phyloP scores from a whole-genome alignment of 1,140 invertebrate genomes.

The Drosophila funebris region DNA sequence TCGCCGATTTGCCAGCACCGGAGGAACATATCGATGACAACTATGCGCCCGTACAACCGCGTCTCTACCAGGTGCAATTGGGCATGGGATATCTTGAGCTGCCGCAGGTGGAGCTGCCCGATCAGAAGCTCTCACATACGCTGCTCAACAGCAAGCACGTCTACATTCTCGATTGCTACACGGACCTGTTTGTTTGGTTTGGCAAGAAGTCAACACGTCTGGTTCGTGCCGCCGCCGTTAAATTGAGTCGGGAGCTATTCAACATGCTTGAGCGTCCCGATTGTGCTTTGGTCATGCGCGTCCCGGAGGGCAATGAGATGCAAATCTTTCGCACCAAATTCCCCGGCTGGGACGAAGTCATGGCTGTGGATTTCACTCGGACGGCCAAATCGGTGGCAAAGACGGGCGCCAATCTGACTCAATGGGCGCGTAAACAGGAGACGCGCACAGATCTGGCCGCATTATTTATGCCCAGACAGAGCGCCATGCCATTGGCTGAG shows the following conservation, averaged over 20 bases:
- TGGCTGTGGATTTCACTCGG: constrained; percentile 99
- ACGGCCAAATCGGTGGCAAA: constrained; percentile 98
- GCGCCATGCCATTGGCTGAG: constrained; percentile 92
- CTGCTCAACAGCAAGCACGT: constrained; percentile 96
- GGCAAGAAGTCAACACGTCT: constrained; percentile 98
- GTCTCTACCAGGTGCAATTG: constrained; percentile 96
- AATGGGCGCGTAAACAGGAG: constrained; percentile 96
- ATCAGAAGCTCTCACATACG: constrained; percentile 89
- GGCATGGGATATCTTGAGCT: constrained; percentile 99
- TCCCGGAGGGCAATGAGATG: constrained; percentile 93
- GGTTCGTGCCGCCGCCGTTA: constrained; percentile 97
- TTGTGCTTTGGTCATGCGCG: constrained; percentile 94
- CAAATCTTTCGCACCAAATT: constrained; percentile 99
- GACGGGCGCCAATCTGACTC: constrained; percentile 97
- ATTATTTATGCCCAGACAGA: constrained; percentile 97
- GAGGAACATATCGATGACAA: constrained; percentile 91
- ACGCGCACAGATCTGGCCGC: constrained; percentile 96
- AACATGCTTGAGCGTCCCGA: constrained; percentile 95
- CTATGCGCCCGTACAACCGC: constrained; percentile 90
- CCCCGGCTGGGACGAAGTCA: constrained; percentile 98
- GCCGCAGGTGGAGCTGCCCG: constrained; percentile 95
- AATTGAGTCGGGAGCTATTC: constrained; percentile 97
- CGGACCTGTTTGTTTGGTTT: constrained; percentile 99
- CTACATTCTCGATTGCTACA: constrained; percentile 97
- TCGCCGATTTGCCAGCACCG: constrained; percentile 55